Evolutionary conservation across 2,113 vertebrate species (phyloP), one percentile per base, ranked within the genome.

Genomic region (Ardeotis arabs): DNA sequence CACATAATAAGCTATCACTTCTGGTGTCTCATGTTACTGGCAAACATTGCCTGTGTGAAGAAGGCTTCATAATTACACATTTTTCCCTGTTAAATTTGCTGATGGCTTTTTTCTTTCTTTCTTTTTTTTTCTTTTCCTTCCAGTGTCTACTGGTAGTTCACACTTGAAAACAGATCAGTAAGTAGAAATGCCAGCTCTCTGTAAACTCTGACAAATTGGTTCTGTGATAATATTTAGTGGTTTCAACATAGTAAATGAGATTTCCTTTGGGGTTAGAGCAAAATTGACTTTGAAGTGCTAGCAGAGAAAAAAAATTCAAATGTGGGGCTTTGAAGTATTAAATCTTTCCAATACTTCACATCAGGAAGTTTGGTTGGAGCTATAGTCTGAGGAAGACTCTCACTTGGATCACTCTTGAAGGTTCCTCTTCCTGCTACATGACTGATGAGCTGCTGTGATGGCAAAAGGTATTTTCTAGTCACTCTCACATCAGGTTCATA

Each of bases 31-130:
- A 39, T 31, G 14, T 39, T 92, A 53, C 29, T 58, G 31, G 27
- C 33, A 93, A 87, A 45, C 2, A 27, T 25, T 45, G 8, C 29
- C 22, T 55, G 4, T 53, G 23, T 66, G 81, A 84, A 93, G 72
- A 84, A 60, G 8, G 17, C 21, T 63, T 86, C 16, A 44, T 21
- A 66, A 37, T 72, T 28, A 29, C 21, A 33, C 13, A 21, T 63
- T 63, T 87, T 87, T 24, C 24, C 25, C 19, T 87, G 23, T 39
- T 69, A 58, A 69, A 77, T 29, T 53, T 66, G 5, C 17, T 60
- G 12, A 7, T 0, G 14, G 41, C 41, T 2, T 13, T 64, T 41
- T 29, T 28, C 29, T 5, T 2, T 47, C 16, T 33, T 39, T 7
- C 15, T 15, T 50, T n/a, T 44, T 31, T 50, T 14, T 7, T 24